Evolutionary conservation across 2,113 vertebrate species (phyloP).

Genomic region (Pterocles orientalis): DNA sequence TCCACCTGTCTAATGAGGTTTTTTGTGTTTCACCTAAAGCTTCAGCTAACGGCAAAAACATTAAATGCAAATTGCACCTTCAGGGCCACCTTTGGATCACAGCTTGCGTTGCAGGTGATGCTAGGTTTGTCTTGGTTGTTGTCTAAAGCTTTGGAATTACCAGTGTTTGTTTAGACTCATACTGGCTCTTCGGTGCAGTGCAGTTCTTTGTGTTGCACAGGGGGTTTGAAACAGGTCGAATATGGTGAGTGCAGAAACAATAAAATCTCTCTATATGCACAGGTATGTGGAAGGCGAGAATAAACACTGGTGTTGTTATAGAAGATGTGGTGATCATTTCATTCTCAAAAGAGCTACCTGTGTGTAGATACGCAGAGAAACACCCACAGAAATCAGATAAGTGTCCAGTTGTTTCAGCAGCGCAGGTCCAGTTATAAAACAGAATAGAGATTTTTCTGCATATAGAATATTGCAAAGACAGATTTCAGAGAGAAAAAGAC

Average conservation of each 20-base stretch:
- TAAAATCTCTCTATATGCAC: not conserved
- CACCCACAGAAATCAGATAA: not conserved
- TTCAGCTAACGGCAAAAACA: not conserved
- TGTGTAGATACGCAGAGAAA: not conserved
- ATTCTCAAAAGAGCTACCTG: not conserved
- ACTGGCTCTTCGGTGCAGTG: not conserved
- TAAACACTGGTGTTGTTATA: not conserved
- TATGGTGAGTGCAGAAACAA: not conserved
- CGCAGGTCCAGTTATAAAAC: not conserved
- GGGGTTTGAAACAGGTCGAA: not conserved
- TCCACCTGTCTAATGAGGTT: not conserved
- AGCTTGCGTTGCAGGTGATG: not conserved
- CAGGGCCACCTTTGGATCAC: not conserved
- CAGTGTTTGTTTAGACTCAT: conserved; percentile 1
- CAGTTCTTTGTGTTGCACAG: not conserved
- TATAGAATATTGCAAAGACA: not conserved
- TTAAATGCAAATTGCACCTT: conserved; percentile 16
- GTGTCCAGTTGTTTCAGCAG: not conserved
- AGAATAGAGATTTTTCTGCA: not conserved
- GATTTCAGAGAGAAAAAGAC: not conserved
- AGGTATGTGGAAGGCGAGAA: not conserved
- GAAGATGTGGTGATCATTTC: not conserved
- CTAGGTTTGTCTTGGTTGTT: not conserved
- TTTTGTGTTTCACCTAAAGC: not conserved
- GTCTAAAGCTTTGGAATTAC: conserved; percentile 4